Evolutionary conservation across 2,888 invertebrate genomes (phyloP), one percentile per base, ranked within the genome.

Genomic region (Andrena haemorrhoa): DNA sequence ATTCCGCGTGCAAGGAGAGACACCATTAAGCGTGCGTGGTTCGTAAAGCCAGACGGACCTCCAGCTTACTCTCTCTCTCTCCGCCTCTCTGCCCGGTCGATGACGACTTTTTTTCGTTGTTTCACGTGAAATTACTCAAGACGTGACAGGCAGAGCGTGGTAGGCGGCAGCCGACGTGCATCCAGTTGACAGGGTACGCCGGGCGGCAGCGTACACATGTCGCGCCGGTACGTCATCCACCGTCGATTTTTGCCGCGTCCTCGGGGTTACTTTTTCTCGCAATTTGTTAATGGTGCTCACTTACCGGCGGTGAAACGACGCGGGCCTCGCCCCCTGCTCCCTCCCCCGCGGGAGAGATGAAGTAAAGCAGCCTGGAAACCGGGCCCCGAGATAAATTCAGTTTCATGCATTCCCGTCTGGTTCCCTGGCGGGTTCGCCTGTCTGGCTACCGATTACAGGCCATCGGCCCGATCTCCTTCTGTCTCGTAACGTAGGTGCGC

Each of bases 211-310:
- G 76, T 77, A 78, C 83, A 83, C 70, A 79, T 49, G 82, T 83
- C 72, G 53, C 72, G 53, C n/a, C 74, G 49, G 75, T 85, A 72
- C 66, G 71, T 60, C 77, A 74, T 78, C 78, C 79, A 61, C 16
- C 29, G 73, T 69, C 79, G 76, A 81, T 84, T 78, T 16, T 72
- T 65, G 23, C 47, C 77, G 79, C 85, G 86, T 84, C 79, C 86
- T 76, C 87, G 56, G 87, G 89, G 87, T 91, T 87, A 90, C 89
- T 92, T 92, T 92, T 92, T 92, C 90, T 85, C 89, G 77, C 90
- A 92, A 92, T 92, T 92, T 92, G 91, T 92, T 92, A 92, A 91
- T 91, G 91, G 88, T 82, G 86, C 86, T 89, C 88, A 79, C 84
- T 88, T 87, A 81, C 84, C 47, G 56, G 16, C 70, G 53, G 63